Conservation (phyloP, 1,140 invertebrate species). For the Uloborus diversus region DNA sequence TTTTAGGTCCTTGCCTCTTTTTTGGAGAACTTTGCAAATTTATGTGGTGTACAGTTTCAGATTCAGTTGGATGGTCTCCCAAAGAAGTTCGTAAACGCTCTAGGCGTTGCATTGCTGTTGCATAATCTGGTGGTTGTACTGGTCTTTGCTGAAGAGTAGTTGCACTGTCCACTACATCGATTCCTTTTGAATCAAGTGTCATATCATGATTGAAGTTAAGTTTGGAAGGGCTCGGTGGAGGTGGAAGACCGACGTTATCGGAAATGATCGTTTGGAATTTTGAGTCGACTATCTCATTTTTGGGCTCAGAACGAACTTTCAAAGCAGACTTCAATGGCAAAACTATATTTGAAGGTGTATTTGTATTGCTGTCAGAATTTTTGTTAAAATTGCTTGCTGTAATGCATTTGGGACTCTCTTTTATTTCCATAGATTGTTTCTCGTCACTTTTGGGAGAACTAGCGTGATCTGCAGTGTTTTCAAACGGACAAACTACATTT, state of each 20-base stretch:
- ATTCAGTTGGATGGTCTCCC: background rate
- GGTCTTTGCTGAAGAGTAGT: conserved; percentile 40
- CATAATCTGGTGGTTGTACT: conserved; percentile 61
- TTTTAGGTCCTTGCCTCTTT: conserved; percentile 71
- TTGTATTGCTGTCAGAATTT: background rate
- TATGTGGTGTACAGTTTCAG: background rate
- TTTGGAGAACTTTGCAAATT: conserved; percentile 13
- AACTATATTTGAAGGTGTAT: background rate
- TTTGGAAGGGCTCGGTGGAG: too few relatives aligned
- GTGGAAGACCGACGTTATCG: too few relatives aligned
- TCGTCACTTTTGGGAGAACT: background rate
- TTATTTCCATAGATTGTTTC: background rate
- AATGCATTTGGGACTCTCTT: background rate
- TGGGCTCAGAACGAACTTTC: background rate
- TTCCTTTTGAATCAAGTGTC: background rate
- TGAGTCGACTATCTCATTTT: background rate
- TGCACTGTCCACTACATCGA: background rate
- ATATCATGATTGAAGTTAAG: conserved; percentile 16
- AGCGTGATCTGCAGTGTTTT: background rate
- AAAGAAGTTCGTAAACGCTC: conserved; percentile 16
- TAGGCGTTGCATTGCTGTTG: conserved; percentile 60
- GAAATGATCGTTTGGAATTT: background rate
- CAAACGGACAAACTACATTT: background rate
- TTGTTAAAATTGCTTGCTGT: background rate
- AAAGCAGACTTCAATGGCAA: conserved; percentile 30